phyloP scores from a whole-genome alignment of 2,797 vertebrate genomes.

The Mormyrus hasselquistii region DNA sequence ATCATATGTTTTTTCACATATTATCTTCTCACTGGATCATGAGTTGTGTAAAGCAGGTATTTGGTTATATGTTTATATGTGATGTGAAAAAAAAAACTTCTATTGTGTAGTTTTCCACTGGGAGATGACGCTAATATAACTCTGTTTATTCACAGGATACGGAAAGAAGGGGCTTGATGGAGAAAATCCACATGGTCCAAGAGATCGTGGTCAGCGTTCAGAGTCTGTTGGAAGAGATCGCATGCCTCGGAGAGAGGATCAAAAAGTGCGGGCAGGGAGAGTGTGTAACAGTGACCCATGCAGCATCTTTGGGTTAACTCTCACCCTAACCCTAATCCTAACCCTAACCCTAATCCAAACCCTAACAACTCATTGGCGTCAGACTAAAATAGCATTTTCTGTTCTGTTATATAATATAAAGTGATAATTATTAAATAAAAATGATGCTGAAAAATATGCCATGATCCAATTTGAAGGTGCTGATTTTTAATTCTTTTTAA shows the following conservation, averaged over 20 bases:
- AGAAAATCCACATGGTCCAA: constrained; percentile 94
- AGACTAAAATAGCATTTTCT: neutral
- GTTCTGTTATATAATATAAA: neutral
- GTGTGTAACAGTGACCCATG: neutral
- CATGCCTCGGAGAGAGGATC: constrained; percentile 86
- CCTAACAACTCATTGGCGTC: neutral
- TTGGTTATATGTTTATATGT: neutral
- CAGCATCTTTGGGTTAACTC: neutral
- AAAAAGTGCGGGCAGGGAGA: constrained; percentile 77
- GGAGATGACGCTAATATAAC: neutral
- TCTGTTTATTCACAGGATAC: constrained; percentile 66
- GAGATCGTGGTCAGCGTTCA: constrained; percentile 87
- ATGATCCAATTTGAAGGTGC: neutral
- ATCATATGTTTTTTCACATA: neutral
- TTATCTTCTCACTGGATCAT: neutral
- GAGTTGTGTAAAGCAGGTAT: neutral
- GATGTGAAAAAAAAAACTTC: neutral
- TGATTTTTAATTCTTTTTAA: neutral
- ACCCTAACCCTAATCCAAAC: too few relatives aligned
- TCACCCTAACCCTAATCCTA: neutral
- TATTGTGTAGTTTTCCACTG: neutral
- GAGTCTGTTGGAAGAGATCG: constrained; percentile 77
- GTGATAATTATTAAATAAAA: neutral
- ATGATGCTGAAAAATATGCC: neutral
- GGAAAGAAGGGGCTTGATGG: constrained; percentile 81